phyloP scores from a whole-genome alignment of 2,797 vertebrate genomes.

The Menidia menidia region DNA sequence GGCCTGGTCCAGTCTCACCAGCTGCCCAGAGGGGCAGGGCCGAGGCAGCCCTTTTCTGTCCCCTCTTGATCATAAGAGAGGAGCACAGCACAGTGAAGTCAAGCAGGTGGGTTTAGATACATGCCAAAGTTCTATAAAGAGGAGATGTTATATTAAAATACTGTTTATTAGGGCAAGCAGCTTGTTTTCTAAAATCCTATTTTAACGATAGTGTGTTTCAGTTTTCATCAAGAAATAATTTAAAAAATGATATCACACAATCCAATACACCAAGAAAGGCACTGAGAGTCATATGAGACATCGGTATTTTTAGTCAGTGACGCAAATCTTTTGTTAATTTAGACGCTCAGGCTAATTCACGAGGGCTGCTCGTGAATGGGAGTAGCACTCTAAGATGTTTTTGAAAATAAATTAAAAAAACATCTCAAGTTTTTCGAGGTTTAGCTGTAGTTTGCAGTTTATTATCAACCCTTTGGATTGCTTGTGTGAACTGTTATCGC shows the following conservation, averaged over 20 bases:
- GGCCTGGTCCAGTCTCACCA: conserved; percentile 88
- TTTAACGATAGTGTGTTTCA: too few species aligned
- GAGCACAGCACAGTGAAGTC: conserved; percentile 35
- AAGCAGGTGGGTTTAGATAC: conserved; percentile 42
- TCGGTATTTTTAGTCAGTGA: too few species aligned
- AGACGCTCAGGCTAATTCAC: too few species aligned
- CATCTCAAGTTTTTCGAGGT: neutral
- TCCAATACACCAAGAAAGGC: too few species aligned
- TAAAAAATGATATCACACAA: too few species aligned
- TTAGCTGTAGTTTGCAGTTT: neutral
- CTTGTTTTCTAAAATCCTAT: too few species aligned
- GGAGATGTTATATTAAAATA: too few species aligned
- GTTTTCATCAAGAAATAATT: too few species aligned
- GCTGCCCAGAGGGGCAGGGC: conserved; percentile 87
- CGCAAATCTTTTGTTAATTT: too few species aligned
- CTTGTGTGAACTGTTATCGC: neutral
- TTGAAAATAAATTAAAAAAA: neutral
- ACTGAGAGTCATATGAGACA: too few species aligned
- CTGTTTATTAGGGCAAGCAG: too few species aligned
- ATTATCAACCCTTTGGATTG: neutral
- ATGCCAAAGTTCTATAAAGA: neutral
- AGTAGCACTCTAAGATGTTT: neutral
- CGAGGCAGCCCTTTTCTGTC: conserved; percentile 82
- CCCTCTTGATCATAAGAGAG: conserved; percentile 75
- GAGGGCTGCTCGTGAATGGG: neutral